Base-by-base conservation (phyloP, 2,888 invertebrate species). In the Acleris laterana region DNA sequence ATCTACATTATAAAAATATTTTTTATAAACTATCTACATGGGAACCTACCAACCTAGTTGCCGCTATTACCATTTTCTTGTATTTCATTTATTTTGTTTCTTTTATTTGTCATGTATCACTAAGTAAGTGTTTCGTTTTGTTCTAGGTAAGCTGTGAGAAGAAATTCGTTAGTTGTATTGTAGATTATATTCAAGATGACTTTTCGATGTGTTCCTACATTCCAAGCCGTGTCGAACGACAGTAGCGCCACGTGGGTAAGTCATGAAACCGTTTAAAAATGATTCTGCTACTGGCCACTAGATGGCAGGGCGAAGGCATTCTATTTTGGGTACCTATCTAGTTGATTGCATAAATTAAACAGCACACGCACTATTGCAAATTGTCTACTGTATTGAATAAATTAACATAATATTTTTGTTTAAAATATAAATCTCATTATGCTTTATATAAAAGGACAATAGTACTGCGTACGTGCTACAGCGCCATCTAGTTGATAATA, bases 191-290 rank as follows among this genome's bases (percentile, higher is more conserved):
- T 48, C 81, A 93, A 85, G 84, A 95, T 95, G 95, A 95, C 95
- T 86, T 95, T 95, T 87, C 94, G 95, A 79, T 95, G 95, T 90
- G 94, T 95, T 80, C 95, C 95, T 80, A 93, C 95, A 78, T 95
- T 95, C 87, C 95, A 95, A 93, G 90, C 94, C 52, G 94, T 94
- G 65, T 93, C 94, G 77, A 93, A 94, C 82, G 95, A 95, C 85
- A 95, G 94, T 88, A 93, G 93, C 88, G 93, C 95, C 80, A 93
- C 95, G 82, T 95, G 95, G 95, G 95, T 95, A 87, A 95, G 95
- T 94, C 62, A 53, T 32, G 49, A 61, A 61, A 63, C 62, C 50
- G 50, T 64, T 63, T 62, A 66, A 52, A 63, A 73, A 59, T 58
- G 50, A 56, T 67, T 63, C 58, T 7, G 56, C 78, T 80, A 81